Base-by-base conservation (phyloP, 1,140 invertebrate species). In the Zaprionus davidi region DNA sequence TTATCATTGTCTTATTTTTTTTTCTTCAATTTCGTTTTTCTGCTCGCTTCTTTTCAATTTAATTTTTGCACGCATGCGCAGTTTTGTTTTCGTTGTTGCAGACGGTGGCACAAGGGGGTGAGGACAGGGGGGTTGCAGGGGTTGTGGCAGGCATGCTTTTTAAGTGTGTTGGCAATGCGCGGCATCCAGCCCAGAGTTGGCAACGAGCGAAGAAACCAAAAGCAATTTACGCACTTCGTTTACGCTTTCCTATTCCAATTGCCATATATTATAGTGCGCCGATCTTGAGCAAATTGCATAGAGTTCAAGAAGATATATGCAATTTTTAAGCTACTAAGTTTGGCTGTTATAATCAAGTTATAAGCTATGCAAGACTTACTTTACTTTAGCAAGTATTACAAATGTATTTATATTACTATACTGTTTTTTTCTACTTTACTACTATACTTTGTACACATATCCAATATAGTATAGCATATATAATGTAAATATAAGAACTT, bases 21-120 rank as follows among this genome's bases (percentile, higher is more conserved):
- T 51, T 51, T 28, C 26, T 58, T 46, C 5, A 6, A 44, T 60
- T 55, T 38, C 22, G 15, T 53, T 22, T 36, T 53, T 51, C 31
- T 20, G 49, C 26, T 17, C 46, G 28, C 64, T 41, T 34, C 3
- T 24, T 70, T 70, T 31, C 26, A 34, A 63, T 62, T 55, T 22
- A 44, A 22, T 70, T 62, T 70, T 70, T 55, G 59, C 58, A 55
- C 67, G 67, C 67, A 59, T 69, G 44, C 56, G 67, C 67, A 60
- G 59, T 24, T 59, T 60, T 60, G 22, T 24, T 31, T 17, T 24
- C 20, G 56, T 31, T 31, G 36, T 31, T 7, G 6, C 28, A 6
- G 2, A 9, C 5, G 1, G 3, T 7, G 4, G 13, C 2, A 3
- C 0, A 0, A 1, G 11, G 11, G 5, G 31, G 31, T 5, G 17